These are phyloP conservation scores for Apostichopus californicus DNA, from an alignment of 35 echinoderm and acorn worm genomes.

Conservation along the genomic window DNA sequence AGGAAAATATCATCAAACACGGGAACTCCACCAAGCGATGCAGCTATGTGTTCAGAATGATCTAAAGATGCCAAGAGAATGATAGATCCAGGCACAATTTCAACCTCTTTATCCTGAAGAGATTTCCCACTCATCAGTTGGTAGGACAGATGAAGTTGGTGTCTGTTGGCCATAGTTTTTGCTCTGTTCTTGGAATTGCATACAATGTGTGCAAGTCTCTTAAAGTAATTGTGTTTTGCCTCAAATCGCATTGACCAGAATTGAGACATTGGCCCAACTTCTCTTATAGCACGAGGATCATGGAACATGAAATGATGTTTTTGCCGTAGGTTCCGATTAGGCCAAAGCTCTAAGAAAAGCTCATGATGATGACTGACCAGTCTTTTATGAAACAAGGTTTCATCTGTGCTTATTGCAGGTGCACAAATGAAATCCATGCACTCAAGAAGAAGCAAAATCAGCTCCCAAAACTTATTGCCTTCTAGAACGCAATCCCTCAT, in stretches of 20 bases:
- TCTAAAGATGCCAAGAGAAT: too few species aligned
- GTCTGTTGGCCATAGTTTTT: constrained; percentile 43
- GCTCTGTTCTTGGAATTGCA: constrained; percentile 67
- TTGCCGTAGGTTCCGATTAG: constrained; percentile 44
- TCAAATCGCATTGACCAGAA: constrained; percentile 16
- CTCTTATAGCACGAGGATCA: constrained; percentile 47
- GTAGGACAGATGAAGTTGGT: constrained; percentile 52
- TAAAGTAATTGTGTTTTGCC: constrained; percentile 37
- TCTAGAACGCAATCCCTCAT: constrained; percentile 58
- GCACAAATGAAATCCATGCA: constrained; percentile 78
- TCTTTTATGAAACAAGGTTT: constrained; percentile 45
- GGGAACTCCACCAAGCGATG: too few species aligned
- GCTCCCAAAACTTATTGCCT: constrained; percentile 56
- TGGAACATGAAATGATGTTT: constrained; percentile 75
- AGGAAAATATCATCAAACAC: too few species aligned
- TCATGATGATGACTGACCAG: constrained; percentile 56
- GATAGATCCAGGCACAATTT: not conserved
- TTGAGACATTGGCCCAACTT: constrained; percentile 27
- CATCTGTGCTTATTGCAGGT: constrained; percentile 31
- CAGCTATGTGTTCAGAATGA: too few species aligned
- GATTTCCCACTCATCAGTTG: not conserved
- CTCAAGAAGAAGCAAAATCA: constrained; percentile 57
- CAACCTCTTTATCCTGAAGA: not conserved
- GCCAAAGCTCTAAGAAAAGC: constrained; percentile 36
- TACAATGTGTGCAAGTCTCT: constrained; percentile 45